Base-by-base conservation (phyloP, 2,797 vertebrate species). In the Sebastes cheni region DNA sequence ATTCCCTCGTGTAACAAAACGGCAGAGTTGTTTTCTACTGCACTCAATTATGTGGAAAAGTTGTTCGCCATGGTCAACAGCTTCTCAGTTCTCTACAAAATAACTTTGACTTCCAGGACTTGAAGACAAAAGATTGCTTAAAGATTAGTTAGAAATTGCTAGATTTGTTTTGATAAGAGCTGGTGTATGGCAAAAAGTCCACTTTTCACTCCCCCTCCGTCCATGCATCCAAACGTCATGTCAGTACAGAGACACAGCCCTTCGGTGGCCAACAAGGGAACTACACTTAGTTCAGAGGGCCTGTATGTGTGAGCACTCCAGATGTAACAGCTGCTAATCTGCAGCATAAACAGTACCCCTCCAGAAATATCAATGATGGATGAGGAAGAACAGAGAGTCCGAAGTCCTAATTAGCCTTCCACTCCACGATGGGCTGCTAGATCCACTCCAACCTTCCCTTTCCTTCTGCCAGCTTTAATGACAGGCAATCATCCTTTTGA, bases 401-500 rank as follows among this genome's bases (percentile, higher is more conserved):
- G 0, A 69, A 70, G 46, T 75, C 75, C 58, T 82, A 75, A 72
- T 81, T 71, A 75, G 70, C 62, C 30, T 69, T 65, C 22, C 20
- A 14, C 50, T 81, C 20, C 60, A 69, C 14, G 6, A 55, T 11
- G n/a, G 16, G 13, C 61, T 50, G 56, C 27, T 58, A 54, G 65
- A n/a, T 80, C 25, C 55, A 54, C 69, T 60, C 36, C 56, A 50
- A 10, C 55, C 27, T 60, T 18, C 50, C 34, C 32, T 72, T 42
- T 25, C 22, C 62, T 64, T 52, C 52, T 84, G 69, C 23, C 23
- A 16, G 42, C 56, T 54, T n/a, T 67, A 61, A 81, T 71, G 62
- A 70, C 27, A 30, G 32, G 6, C 32, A 69, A 20, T 60, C 66
- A 72, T 77, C 77, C 42, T 72, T 72, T 77, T 84, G 73, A 80